These are phyloP conservation scores for Acanthurus leucopareius DNA, from an alignment of 2,797 vertebrate genomes.

Conservation along the genomic window DNA sequence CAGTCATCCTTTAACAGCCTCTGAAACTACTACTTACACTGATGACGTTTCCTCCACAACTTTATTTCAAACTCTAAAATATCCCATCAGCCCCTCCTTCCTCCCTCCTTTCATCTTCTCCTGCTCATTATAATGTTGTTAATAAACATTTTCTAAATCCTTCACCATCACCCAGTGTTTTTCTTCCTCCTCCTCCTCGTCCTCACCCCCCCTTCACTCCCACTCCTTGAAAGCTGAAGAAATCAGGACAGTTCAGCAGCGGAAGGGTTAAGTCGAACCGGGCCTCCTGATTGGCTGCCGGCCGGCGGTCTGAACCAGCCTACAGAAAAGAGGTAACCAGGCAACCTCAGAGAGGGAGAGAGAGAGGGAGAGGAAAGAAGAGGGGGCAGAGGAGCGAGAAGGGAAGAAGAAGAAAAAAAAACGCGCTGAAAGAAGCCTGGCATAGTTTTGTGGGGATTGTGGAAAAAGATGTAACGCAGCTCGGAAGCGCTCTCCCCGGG, in stretches of 20 bases:
- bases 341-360: constrained; percentile 81
- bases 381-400: constrained; percentile 68
- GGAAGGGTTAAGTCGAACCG: constrained; percentile 84
- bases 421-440: constrained; percentile 83
- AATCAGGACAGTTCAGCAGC: constrained; percentile 85
- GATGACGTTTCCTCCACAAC: constrained; percentile 28
- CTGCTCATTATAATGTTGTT: constrained; percentile 53
- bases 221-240: constrained; percentile 79
- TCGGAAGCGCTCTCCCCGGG: constrained; percentile 75
- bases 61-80: constrained; percentile 37
- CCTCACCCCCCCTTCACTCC: constrained; percentile 13
- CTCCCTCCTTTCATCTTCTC: constrained; percentile 48
- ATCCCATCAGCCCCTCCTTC: constrained; percentile 19
- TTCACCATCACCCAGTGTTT: constrained; percentile 34
- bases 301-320: constrained; percentile 83
- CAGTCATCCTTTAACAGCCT: constrained; percentile 28
- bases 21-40: constrained; percentile 1
- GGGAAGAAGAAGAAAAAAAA: constrained; percentile 42
- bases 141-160: constrained; percentile 57
- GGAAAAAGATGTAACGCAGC: constrained; percentile 85
- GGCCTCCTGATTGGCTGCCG: constrained; percentile 85
- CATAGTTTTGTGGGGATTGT: constrained; percentile 81
- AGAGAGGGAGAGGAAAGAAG: constrained; percentile 55
- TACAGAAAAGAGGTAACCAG: constrained; percentile 86
- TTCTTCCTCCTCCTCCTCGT: constrained; percentile 3